Evolutionary conservation across 1,140 invertebrate species (phyloP), one percentile per base, ranked within the genome.

Genomic region (Tetramorium parvispinum): DNA sequence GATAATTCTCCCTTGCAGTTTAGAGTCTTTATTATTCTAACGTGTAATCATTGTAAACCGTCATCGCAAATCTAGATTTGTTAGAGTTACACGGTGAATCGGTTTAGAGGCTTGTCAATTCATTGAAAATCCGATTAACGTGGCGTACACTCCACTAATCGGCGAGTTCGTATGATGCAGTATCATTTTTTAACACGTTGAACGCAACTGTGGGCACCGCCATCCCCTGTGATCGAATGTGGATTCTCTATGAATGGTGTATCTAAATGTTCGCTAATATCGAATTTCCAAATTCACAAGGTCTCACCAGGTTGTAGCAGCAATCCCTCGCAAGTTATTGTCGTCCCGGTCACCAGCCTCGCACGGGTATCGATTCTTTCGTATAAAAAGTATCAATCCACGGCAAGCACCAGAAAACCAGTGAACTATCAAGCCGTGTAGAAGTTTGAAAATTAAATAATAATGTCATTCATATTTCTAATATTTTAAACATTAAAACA

Each of bases 341-440:
- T 79, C 32, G 59, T 53, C 13, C 61, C 46, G 32, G 43, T n/a
- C 46, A 68, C 51, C 27, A 21, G 61, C 61, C 32, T 79, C n/a
- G 46, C 49, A 21, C 43, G 59, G 16, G 18, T 51, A 68, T 79
- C 77, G 77, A 79, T 79, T 79, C 61, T 79, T 53, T n/a, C 21
- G 8, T 53, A 55, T 24, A 68, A 53, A 68, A 79, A 68, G 63
- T 68, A 18, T 79, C 77, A 53, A 66, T 68, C n/a, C 43, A 24
- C 27, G 32, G 43, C 59, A 65, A 51, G 11, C 77, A 46, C 46
- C n/a, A 37, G 49, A 37, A 63, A 51, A 78, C 11, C 46, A 40
- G 51, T 53, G 8, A 68, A 79, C 2, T 51, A 40, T 68, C 0
- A 46, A 79, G 18, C n/a, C 27, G 13, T 16, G 46, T 21, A 11